A percentile compares a stretch with the other conserved stretches of the same genome.
Evolutionary conservation across 2,888 invertebrate species (phyloP).

Genomic region (Serripes groenlandicus): DNA sequence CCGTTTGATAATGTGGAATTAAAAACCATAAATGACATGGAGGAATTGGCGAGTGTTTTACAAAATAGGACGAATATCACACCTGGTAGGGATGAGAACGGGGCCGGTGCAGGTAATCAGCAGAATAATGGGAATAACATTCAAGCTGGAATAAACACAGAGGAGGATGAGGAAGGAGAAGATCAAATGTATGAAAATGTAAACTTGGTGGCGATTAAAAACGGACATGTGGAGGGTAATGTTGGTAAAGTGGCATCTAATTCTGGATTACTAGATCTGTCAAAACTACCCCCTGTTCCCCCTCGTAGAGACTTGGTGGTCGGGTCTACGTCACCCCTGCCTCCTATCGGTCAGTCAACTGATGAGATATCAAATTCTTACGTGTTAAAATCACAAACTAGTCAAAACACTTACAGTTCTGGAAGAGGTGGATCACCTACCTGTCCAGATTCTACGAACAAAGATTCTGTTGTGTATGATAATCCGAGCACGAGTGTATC

Average conservation of each 20-base stretch:
- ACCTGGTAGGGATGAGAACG: background rate
- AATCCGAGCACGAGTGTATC: background rate
- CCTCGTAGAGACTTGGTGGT: constrained; percentile 63
- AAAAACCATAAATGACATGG: constrained; percentile 80
- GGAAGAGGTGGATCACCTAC: background rate
- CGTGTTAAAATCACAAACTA: background rate
- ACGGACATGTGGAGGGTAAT: constrained; percentile 16
- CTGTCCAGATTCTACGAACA: background rate
- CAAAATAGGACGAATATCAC: constrained; percentile 49
- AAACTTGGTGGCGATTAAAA: constrained; percentile 5
- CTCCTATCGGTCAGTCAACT: constrained; percentile 62
- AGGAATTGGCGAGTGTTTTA: constrained; percentile 77
- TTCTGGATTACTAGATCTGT: constrained; percentile 30
- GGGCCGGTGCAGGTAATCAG: background rate
- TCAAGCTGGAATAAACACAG: background rate
- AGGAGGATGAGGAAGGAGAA: constrained; percentile 25
- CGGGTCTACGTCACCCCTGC: constrained; percentile 57
- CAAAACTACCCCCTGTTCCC: constrained; percentile 69
- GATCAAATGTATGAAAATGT: constrained; percentile 58
- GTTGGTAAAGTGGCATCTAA: background rate
- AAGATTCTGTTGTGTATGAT: background rate
- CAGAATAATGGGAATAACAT: background rate
- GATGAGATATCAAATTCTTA: background rate
- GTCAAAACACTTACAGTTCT: background rate
- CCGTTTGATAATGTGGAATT: constrained; percentile 81